Conservation (phyloP, 2,888 invertebrate species). For the Oligia strigilis region DNA sequence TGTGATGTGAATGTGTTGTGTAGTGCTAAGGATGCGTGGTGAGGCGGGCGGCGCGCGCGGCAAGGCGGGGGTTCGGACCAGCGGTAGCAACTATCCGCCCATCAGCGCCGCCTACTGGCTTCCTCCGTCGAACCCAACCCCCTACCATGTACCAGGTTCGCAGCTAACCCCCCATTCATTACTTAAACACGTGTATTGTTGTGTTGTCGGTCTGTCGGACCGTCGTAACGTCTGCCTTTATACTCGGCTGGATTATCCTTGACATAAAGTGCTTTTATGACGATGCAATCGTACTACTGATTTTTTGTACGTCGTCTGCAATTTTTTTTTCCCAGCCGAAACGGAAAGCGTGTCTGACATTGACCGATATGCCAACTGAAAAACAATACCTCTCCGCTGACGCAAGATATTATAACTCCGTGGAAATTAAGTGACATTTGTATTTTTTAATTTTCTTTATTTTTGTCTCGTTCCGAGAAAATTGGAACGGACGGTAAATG, state of each 20-base stretch:
- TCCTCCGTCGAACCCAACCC: conserved; percentile 94
- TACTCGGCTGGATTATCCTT: conserved; percentile 62
- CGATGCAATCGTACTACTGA: conserved; percentile 60
- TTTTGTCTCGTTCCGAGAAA: conserved; percentile 46
- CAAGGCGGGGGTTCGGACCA: conserved; percentile 83
- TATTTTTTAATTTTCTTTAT: conserved; percentile 56
- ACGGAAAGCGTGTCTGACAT: conserved; percentile 85
- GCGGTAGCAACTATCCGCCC: conserved; percentile 92
- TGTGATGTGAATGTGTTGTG: conserved; percentile 84
- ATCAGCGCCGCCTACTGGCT: conserved; percentile 96
- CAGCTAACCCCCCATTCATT: conserved; percentile 54
- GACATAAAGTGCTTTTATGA: conserved; percentile 59
- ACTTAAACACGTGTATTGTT: conserved; percentile 52
- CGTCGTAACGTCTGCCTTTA: conserved; percentile 36
- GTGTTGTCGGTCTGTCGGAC: conserved; percentile 37
- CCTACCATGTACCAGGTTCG: conserved; percentile 96
- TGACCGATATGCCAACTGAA: conserved; percentile 85
- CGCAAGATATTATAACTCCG: conserved; percentile 61
- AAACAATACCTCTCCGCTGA: conserved; percentile 78
- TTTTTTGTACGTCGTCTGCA: conserved; percentile 60
- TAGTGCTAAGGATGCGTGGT: conserved; percentile 88
- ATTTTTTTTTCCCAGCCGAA: conserved; percentile 75
- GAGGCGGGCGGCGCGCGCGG: conserved; percentile 88
- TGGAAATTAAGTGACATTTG: conserved; percentile 63
- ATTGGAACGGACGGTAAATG: conserved; percentile 47